Percentiles rank a stretch among this genome's conserved stretches.
Evolutionary conservation across 2,797 vertebrate species (phyloP).

Genomic region (Urocyon cinereoargenteus): DNA sequence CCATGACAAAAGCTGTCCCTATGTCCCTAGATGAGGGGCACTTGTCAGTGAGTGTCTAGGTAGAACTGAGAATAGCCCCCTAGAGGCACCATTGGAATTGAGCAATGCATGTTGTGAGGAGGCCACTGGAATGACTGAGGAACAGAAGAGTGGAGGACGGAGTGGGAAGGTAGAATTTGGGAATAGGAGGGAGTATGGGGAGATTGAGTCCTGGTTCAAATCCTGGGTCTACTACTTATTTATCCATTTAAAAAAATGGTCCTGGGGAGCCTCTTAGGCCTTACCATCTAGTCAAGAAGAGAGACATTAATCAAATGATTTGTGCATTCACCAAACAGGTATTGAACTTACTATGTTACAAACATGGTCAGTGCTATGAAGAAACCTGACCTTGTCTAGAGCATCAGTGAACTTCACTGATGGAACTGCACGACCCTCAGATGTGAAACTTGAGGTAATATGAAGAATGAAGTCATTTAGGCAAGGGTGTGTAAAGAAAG

Average conservation of each 20-base stretch:
- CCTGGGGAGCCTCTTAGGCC: neutral
- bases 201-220: neutral
- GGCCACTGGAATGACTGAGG: neutral
- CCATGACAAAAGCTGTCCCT: neutral
- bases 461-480: neutral
- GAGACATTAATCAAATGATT: neutral
- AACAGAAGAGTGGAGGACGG: neutral
- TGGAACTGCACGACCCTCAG: neutral
- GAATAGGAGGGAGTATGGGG: neutral
- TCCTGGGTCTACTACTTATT: neutral
- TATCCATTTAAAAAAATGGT: neutral
- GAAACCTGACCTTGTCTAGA: neutral
- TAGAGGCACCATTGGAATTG: neutral
- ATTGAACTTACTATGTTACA: neutral
- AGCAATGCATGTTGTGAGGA: neutral
- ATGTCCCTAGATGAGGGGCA: neutral
- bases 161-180: neutral
- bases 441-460: neutral
- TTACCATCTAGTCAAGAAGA: neutral
- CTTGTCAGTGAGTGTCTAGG: neutral
- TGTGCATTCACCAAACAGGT: neutral
- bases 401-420: neutral
- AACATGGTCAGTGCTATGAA: neutral
- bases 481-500: neutral
- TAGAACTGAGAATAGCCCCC: neutral